Base-by-base conservation (phyloP, 2,113 vertebrate genomes). In the Passer domesticus region DNA sequence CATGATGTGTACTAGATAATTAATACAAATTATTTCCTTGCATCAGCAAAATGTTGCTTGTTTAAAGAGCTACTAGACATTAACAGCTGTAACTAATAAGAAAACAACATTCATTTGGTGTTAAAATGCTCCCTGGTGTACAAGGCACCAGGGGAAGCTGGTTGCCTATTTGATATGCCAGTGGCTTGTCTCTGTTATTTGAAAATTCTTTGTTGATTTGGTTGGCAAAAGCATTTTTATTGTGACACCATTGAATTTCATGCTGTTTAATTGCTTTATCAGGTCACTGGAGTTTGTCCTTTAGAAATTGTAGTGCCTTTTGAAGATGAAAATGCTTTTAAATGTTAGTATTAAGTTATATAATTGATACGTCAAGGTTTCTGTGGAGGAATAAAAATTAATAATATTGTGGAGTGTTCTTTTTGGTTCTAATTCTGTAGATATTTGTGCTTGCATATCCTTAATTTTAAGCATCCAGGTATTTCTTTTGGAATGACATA, bases 191-290 rank as follows among this genome's bases (percentile, higher is more conserved):
- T 83, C 75, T 52, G 37, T 24, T 59, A 56, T 14, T 79, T 89
- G 77, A 81, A 92, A 94, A 82, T 53, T 91, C 67, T 86, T 52
- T 49, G 70, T 43, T 69, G 43, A 64, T 89, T 92, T 83, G 23
- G 15, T 89, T 94, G 93, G 80, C 37, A 59, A 39, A 64, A 92
- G 20, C 33, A 46, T 68, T 96, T 91, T 89, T 70, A 59, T 46
- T 33, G 47, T 74, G 69, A 70, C 62, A 30, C 19, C 19, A 11
- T 9, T 94, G 76, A 87, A 75, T 56, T 68, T 16, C 49, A 13
- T 82, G 66, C 69, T 59, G 50, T 56, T 85, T 89, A 83, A 87
- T 90, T 96, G 63, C 74, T 80, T 92, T 89, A 68, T 86, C 94
- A 91, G 77, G 68, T 84, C 79, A 73, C 6, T 66, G n/a, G 50